phyloP scores from a whole-genome alignment of 2,888 invertebrate species.

The Cephonodes hylas region DNA sequence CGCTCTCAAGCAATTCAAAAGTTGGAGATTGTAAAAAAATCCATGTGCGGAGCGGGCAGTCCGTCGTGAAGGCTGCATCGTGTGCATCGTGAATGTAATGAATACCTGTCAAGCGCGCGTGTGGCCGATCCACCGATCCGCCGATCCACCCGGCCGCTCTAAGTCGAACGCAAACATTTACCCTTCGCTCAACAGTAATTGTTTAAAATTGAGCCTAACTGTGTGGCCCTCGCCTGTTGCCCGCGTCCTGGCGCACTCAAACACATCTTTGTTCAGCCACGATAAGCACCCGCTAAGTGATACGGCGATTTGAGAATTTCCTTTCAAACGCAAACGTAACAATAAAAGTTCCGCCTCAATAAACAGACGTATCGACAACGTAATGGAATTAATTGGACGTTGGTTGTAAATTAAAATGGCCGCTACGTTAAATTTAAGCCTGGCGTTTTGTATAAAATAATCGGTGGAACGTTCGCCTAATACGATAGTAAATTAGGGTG shows the following conservation, averaged over 20 bases:
- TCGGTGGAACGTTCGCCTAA: conserved; percentile 50
- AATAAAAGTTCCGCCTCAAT: conserved; percentile 38
- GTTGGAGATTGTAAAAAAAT: conserved; percentile 31
- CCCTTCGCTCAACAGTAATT: conserved; percentile 79
- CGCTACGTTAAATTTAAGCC: conserved; percentile 55
- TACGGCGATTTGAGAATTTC: conserved; percentile 24
- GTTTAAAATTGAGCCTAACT: conserved; percentile 81
- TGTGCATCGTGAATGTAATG: conserved; percentile 75
- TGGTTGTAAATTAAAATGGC: conserved; percentile 54
- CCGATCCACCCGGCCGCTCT: conserved; percentile 40
- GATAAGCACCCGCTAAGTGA: conserved; percentile 61
- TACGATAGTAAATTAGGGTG: conserved; percentile 72
- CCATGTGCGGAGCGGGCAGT: conserved; percentile 27
- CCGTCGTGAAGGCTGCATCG: conserved; percentile 45
- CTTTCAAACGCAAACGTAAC: background rate
- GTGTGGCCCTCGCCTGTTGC: conserved; percentile 76
- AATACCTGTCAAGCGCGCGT: conserved; percentile 78
- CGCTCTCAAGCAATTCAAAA: conserved; percentile 23
- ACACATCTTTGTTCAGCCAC: conserved; percentile 56
- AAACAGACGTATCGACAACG: conserved; percentile 50
- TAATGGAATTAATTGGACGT: conserved; percentile 53
- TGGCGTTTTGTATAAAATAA: conserved; percentile 58
- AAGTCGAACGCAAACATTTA: conserved; percentile 80
- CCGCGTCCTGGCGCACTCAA: conserved; percentile 53
- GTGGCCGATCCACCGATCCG: conserved; percentile 66